phyloP scores from a whole-genome alignment of 2,113 vertebrate species.

The Chlorodrepanis virens region DNA sequence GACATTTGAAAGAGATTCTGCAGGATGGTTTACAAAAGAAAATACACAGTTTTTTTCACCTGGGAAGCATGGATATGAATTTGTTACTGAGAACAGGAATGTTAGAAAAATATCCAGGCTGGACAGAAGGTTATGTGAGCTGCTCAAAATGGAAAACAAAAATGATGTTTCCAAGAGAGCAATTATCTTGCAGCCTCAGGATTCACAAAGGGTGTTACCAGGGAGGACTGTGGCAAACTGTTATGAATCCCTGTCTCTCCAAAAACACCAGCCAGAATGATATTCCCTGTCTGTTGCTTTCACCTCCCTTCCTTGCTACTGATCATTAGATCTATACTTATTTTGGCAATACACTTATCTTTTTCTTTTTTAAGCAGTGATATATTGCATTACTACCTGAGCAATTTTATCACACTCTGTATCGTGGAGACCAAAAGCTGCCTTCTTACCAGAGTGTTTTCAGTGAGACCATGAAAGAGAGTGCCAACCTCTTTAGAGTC shows the following conservation, averaged over 20 bases:
- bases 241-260: not conserved
- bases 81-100: not conserved
- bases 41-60: not conserved
- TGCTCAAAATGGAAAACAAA: not conserved
- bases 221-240: not conserved
- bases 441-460: not conserved
- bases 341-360: fast-evolving
- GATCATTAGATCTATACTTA: not conserved
- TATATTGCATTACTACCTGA: not conserved
- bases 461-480: not conserved
- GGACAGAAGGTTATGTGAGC: not conserved
- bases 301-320: not conserved
- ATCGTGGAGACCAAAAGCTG: not conserved
- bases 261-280: not conserved
- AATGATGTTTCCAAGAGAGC: not conserved
- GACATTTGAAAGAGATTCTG: not conserved
- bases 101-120: not conserved
- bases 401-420: not conserved
- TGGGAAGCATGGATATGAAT: not conserved
- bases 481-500: not conserved
- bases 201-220: not conserved
- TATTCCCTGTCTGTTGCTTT: not conserved
- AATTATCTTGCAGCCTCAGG: not conserved
- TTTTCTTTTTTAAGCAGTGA: not conserved
- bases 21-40: not conserved